phyloP scores from a whole-genome alignment of 2,113 vertebrate species.

The Myodes glareolus region DNA sequence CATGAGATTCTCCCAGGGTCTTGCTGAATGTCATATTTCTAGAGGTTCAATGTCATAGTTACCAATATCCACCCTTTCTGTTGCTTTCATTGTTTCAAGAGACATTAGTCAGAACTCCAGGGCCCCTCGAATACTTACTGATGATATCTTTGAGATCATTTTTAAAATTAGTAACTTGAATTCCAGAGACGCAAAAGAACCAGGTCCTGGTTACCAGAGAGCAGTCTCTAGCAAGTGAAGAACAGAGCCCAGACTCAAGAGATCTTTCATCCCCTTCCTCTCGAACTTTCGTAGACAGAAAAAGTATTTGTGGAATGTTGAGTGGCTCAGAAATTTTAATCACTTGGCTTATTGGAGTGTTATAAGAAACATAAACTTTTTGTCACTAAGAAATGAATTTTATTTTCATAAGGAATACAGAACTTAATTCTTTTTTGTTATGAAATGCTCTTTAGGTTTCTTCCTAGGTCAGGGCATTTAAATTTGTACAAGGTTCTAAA shows the following conservation, averaged over 20 bases:
- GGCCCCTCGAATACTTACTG: slow-evolving; percentile 20
- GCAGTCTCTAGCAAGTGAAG: slow-evolving; percentile 47
- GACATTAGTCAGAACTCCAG: not conserved
- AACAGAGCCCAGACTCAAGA: slow-evolving; percentile 61
- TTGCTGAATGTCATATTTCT: not conserved
- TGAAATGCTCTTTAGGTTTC: slow-evolving; percentile 21
- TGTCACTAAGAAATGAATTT: slow-evolving; percentile 64
- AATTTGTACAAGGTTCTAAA: slow-evolving; percentile 26
- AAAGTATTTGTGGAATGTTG: slow-evolving; percentile 67
- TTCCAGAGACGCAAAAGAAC: not conserved
- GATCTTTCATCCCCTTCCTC: slow-evolving; percentile 57
- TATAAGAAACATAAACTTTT: slow-evolving; percentile 61
- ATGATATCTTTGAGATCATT: not conserved
- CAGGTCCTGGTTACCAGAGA: slow-evolving; percentile 39
- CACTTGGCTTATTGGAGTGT: slow-evolving; percentile 65
- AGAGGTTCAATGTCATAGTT: not conserved
- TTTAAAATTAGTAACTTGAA: slow-evolving; percentile 48
- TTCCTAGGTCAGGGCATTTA: slow-evolving; percentile 17
- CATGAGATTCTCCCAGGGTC: not conserved
- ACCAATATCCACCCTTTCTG: not conserved
- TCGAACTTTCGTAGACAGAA: slow-evolving; percentile 56
- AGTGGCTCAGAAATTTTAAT: slow-evolving; percentile 72
- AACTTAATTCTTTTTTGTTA: slow-evolving; percentile 49
- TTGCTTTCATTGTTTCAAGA: not conserved
- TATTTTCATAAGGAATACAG: slow-evolving; percentile 59